Evolutionary conservation across 1,140 invertebrate genomes (phyloP).

Genomic region (Adelges cooleyi): DNA sequence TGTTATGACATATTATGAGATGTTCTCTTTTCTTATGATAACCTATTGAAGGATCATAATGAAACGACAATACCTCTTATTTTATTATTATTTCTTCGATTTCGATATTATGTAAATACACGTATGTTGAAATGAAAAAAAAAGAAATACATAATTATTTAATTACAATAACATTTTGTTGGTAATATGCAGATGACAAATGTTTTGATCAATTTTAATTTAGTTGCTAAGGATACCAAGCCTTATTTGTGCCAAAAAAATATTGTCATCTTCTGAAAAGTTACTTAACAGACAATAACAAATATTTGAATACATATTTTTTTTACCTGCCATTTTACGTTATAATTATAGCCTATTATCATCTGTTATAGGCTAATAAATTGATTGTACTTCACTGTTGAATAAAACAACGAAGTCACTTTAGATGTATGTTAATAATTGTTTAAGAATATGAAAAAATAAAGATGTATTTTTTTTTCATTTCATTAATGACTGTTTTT

Average conservation of each 20-base stretch:
- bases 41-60: not conserved
- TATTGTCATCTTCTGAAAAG: not conserved
- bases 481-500: too few species aligned
- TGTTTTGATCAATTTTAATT: not conserved
- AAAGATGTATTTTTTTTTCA: too few species aligned
- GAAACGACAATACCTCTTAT: slow-evolving; percentile 26
- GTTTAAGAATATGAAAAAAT: too few species aligned
- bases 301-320: too few species aligned
- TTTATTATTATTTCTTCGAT: not conserved
- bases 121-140: not conserved
- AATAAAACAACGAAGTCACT: too few species aligned
- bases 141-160: not conserved
- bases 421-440: too few species aligned
- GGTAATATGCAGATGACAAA: not conserved
- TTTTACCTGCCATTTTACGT: too few species aligned
- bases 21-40: slow-evolving; percentile 27
- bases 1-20: not conserved
- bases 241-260: slow-evolving; percentile 22
- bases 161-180: not conserved
- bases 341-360: too few species aligned
- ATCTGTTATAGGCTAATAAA: too few species aligned
- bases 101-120: not conserved
- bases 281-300: too few species aligned
- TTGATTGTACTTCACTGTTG: too few species aligned
- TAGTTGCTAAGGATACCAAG: slow-evolving; percentile 21